phyloP scores from a whole-genome alignment of 2,113 vertebrate species.

The Chionis minor region DNA sequence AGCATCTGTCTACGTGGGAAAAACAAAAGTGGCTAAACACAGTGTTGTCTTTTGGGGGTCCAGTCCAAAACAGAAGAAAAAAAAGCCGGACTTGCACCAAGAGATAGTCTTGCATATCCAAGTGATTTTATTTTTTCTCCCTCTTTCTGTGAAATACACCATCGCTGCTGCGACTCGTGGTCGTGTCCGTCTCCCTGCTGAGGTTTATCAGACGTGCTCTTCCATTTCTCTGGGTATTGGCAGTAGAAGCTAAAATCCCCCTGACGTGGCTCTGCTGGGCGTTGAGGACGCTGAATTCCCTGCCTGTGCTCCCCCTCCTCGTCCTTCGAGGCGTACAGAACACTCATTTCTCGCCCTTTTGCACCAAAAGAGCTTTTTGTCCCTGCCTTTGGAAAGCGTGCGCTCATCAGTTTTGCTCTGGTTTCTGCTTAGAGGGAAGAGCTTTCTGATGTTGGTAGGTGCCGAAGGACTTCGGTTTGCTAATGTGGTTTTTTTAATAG shows the following conservation, averaged over 20 bases:
- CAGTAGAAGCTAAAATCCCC: neutral
- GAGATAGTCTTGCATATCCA: fast-evolving
- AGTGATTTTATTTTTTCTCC: neutral
- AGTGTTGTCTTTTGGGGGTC: neutral
- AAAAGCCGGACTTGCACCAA: neutral
- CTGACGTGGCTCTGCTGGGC: fast-evolving
- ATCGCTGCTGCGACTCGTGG: fast-evolving
- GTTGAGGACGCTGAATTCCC: neutral
- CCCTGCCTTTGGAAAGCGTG: too few species aligned
- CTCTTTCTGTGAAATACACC: too few species aligned
- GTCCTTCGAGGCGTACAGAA: fast-evolving
- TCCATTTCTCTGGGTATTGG: neutral
- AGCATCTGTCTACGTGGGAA: neutral
- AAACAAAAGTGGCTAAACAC: neutral
- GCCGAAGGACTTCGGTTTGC: too few species aligned
- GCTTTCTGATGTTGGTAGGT: too few species aligned
- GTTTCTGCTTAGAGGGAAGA: too few species aligned
- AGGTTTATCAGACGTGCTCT: fast-evolving
- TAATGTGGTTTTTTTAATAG: too few species aligned
- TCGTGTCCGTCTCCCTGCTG: neutral
- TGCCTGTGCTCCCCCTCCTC: neutral
- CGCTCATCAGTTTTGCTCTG: too few species aligned
- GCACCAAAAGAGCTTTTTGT: too few species aligned
- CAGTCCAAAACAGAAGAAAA: neutral
- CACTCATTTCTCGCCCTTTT: too few species aligned